A percentile compares a stretch with the other conserved stretches of the same genome.
Evolutionary conservation across 2,113 vertebrate genomes (phyloP).

Genomic region (Tyrannus savana): DNA sequence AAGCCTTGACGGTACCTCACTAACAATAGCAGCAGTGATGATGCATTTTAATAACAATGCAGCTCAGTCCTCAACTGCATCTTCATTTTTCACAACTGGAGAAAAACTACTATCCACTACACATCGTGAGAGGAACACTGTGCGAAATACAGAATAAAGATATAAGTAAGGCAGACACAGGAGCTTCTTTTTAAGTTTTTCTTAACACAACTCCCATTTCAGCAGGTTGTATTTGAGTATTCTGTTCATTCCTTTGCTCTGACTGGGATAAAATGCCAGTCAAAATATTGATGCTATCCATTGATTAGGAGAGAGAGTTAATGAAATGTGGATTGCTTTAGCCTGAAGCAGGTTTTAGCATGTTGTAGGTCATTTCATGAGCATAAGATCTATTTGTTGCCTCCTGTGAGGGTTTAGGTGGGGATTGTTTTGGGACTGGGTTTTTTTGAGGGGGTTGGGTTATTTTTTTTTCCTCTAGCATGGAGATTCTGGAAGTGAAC

Average conservation of each 20-base stretch:
- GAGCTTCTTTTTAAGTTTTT: neutral
- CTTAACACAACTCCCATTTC: neutral
- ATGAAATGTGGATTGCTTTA: neutral
- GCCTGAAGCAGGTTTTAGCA: neutral
- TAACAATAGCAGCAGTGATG: neutral
- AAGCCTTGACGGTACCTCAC: neutral
- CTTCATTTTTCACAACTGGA: neutral
- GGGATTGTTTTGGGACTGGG: fast-evolving
- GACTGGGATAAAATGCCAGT: neutral
- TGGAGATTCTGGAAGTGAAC: neutral
- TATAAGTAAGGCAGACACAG: neutral
- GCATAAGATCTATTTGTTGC: neutral
- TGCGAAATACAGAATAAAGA: neutral
- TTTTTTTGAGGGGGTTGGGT: neutral
- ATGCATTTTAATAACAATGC: fast-evolving
- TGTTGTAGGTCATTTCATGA: neutral
- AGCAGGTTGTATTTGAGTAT: neutral
- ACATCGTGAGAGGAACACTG: neutral
- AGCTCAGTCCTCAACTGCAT: neutral
- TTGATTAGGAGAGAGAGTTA: neutral
- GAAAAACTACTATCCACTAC: neutral
- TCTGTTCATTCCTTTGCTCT: neutral
- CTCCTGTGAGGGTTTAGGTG: neutral
- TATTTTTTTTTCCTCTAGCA: neutral
- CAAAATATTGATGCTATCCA: neutral